Evolutionary conservation across 2,888 invertebrate species (phyloP).

Genomic region (Isoperla grammatica): DNA sequence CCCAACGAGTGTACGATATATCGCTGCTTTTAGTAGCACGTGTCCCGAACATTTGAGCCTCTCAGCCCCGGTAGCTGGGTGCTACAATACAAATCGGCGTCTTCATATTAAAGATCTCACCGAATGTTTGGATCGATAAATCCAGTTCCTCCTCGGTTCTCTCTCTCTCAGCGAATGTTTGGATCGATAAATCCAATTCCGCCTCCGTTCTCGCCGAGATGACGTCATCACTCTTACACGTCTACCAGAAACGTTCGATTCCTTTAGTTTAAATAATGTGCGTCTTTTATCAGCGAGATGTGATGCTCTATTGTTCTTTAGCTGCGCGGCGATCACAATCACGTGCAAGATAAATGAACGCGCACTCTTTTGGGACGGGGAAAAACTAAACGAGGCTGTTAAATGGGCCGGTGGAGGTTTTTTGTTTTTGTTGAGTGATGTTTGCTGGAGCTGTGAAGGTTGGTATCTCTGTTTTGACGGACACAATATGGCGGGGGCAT

Average conservation of each 20-base stretch:
- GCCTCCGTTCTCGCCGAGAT: conserved; percentile 7
- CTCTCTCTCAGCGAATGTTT: no score
- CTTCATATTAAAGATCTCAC: conserved; percentile 19
- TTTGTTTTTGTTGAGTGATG: no score
- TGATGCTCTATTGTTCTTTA: background rate
- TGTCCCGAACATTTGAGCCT: conserved; percentile 11
- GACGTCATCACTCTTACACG: conserved; percentile 4
- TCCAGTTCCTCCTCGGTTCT: conserved; percentile 3
- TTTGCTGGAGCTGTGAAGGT: no score
- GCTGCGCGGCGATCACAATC: background rate
- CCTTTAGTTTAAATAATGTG: conserved; percentile 16
- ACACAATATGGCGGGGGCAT: no score
- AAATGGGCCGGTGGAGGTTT: no score
- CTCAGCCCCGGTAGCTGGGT: conserved; percentile 2
- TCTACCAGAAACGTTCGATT: background rate
- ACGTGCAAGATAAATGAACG: conserved; percentile 11
- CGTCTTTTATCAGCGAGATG: conserved; percentile 14
- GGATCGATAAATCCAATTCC: conserved; percentile 4
- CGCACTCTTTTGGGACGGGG: conserved; percentile 1
- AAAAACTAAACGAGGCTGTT: background rate
- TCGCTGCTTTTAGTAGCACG: conserved; percentile 8
- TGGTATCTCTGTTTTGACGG: no score
- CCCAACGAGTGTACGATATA: background rate
- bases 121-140: background rate
- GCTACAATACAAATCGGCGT: conserved; percentile 15